Evolutionary conservation across 2,888 invertebrate species (phyloP).

Genomic region (Lutraria lutraria): DNA sequence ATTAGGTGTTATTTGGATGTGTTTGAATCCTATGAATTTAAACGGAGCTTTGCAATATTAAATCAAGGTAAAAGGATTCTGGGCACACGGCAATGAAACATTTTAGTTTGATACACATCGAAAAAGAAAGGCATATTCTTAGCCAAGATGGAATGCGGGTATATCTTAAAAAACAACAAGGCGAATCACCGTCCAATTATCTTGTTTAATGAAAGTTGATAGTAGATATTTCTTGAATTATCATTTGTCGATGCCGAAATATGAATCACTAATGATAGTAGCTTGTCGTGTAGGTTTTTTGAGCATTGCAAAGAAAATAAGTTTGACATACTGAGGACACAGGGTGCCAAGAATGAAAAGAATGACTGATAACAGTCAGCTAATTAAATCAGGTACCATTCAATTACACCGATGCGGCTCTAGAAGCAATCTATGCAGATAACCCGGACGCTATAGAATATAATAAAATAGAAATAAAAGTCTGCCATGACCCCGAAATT

Average conservation of each 20-base stretch:
- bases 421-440: slow-evolving; percentile 59
- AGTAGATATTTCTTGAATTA: slow-evolving; percentile 7
- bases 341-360: slow-evolving; percentile 33
- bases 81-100: neutral
- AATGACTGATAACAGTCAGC: slow-evolving; percentile 32
- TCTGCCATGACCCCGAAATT: slow-evolving; percentile 60
- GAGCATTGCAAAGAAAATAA: slow-evolving; percentile 19
- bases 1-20: too few relatives aligned
- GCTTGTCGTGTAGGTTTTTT: neutral
- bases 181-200: neutral
- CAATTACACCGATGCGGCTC: slow-evolving; percentile 42
- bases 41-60: too few relatives aligned
- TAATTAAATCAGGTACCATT: slow-evolving; percentile 45
- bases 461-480: slow-evolving; percentile 67
- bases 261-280: neutral
- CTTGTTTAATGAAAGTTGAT: neutral
- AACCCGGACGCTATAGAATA: slow-evolving; percentile 57
- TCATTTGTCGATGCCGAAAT: slow-evolving; percentile 1
- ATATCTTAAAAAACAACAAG: neutral
- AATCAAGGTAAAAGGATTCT: neutral
- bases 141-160: neutral
- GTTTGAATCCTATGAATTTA: too few relatives aligned
- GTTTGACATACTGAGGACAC: slow-evolving; percentile 28
- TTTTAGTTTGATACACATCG: neutral
- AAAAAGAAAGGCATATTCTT: neutral